Evolutionary conservation across 2,888 invertebrate genomes (phyloP), one percentile per base, ranked within the genome.

Genomic region (Polydrusus tereticollis): DNA sequence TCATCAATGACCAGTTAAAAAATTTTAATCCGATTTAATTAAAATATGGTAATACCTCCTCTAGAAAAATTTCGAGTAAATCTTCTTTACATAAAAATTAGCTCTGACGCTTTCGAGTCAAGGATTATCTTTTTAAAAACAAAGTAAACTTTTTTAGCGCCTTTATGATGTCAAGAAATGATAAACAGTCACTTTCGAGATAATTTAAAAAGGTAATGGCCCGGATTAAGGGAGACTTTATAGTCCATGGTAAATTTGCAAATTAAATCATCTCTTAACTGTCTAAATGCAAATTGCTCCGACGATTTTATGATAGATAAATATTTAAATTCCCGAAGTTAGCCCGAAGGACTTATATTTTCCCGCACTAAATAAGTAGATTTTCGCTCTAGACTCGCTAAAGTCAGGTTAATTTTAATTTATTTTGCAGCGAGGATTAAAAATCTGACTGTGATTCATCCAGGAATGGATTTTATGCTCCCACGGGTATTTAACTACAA

Each of bases 31-130:
- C 21, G 52, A 14, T 16, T 16, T 29, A 29, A 63, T 63, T 50
- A 63, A 50, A 50, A 63, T 63, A 45, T 62, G 62, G 26, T 33
- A 63, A 63, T 50, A 18, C 12, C 10, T 12, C n/a, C n/a, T 63
- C 14, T 62, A 60, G 59, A 69, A 47, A 62, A 45, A 62, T 69
- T 62, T 14, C 57, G 16, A 23, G 59, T 55, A 71, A 71, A 71
- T 71, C 71, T 62, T 66, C 71, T 71, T 66, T 62, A 71, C 71
- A 71, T 71, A 16, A 71, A 71, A 66, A 66, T 66, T 71, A 47
- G 62, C 62, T 57, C 33, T 26, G 60, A 18, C 60, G 47, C 60
- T 52, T 52, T 64, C 52, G 23, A 45, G 57, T 33, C 38, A 43
- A 43, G 60, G 57, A 71, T 71, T 71, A 71, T 62, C 66, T 66